A percentile compares a stretch with the other conserved stretches of the same genome.
Evolutionary conservation across 2,888 invertebrate genomes (phyloP).

Genomic region (Chydorus sphaericus): DNA sequence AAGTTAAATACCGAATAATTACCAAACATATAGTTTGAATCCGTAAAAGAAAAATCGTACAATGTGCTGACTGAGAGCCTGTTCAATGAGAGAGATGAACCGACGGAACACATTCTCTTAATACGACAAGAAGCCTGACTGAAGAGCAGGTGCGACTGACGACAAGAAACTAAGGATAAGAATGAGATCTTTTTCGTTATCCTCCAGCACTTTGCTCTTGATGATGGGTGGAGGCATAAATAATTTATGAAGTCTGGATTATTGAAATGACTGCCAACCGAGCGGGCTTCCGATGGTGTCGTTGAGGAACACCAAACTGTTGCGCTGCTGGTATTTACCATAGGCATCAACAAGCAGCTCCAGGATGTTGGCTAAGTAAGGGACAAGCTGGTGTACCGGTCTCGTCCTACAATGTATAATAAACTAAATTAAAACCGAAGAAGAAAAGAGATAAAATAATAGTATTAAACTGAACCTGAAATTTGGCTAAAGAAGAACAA

Average conservation of each 20-base stretch:
- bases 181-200: slow-evolving; percentile 96
- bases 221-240: slow-evolving; percentile 96
- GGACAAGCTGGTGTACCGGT: slow-evolving; percentile 95
- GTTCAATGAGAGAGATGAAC: slow-evolving; percentile 90
- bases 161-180: slow-evolving; percentile 93
- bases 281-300: slow-evolving; percentile 98
- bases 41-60: slow-evolving; percentile 34
- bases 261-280: slow-evolving; percentile 91
- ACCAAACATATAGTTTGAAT: background rate
- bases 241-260: slow-evolving; percentile 90
- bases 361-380: slow-evolving; percentile 87
- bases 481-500: slow-evolving; percentile 95
- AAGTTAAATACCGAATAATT: background rate
- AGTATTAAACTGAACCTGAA: too few species aligned
- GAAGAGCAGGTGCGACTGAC: slow-evolving; percentile 92
- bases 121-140: slow-evolving; percentile 92
- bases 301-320: slow-evolving; percentile 91
- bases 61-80: slow-evolving; percentile 86
- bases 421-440: too few species aligned
- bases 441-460: too few species aligned
- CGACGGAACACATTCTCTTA: slow-evolving; percentile 93
- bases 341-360: slow-evolving; percentile 95
- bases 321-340: slow-evolving; percentile 82
- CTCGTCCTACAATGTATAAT: too few species aligned
- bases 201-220: slow-evolving; percentile 94